These are phyloP conservation scores for Erythrocebus patas DNA, from an alignment of 2,113 vertebrate species.

Conservation along the genomic window DNA sequence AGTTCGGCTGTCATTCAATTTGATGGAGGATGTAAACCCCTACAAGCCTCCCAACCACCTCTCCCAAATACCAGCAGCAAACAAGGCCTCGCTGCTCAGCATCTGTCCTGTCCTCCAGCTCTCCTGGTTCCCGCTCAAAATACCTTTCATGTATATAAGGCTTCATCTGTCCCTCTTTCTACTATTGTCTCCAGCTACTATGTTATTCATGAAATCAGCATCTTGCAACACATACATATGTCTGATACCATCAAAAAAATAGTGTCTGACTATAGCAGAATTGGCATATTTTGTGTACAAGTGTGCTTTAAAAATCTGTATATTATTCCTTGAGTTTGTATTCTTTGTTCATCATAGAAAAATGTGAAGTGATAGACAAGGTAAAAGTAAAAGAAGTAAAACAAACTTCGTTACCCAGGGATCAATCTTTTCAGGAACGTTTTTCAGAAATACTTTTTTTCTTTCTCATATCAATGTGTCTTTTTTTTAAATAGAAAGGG, in stretches of 20 bases:
- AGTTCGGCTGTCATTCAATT: neutral
- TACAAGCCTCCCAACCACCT: too few species aligned
- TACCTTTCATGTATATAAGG: neutral
- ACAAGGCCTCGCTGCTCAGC: neutral
- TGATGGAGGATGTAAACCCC: neutral
- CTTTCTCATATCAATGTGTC: neutral
- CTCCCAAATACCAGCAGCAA: neutral
- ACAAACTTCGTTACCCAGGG: neutral
- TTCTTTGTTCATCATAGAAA: neutral
- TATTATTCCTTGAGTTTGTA: neutral
- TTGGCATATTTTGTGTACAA: neutral
- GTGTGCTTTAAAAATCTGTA: neutral
- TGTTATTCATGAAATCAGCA: neutral
- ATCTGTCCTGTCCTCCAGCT: neutral
- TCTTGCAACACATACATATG: neutral
- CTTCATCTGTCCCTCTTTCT: neutral
- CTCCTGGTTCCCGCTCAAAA: neutral
- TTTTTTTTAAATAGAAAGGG: too few species aligned
- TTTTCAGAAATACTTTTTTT: neutral
- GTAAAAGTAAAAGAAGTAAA: neutral
- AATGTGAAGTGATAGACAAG: neutral
- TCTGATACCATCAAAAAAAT: neutral
- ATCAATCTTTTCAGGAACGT: neutral
- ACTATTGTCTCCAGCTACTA: neutral
- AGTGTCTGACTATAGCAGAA: neutral